Evolutionary conservation across 2,797 vertebrate genomes (phyloP).

Genomic region (Urophycis tenuis): DNA sequence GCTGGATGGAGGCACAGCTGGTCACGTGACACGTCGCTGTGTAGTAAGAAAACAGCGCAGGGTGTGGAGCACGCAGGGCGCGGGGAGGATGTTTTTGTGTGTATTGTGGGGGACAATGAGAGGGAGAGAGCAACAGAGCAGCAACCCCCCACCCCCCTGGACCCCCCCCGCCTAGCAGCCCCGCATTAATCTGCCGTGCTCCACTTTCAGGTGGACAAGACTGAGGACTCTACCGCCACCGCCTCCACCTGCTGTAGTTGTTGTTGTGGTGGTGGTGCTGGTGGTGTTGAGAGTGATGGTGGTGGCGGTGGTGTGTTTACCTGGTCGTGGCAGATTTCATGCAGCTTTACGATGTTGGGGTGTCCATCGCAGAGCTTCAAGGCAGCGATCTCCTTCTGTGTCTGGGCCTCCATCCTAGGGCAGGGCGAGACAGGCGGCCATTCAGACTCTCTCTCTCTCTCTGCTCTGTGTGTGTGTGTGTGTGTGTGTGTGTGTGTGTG

Average conservation of each 20-base stretch:
- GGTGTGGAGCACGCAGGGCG: conserved; percentile 34
- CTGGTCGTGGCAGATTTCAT: conserved; percentile 97
- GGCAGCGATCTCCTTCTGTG: conserved; percentile 91
- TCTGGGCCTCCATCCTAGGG: conserved; percentile 93
- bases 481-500: too few relatives aligned
- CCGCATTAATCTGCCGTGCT: conserved; percentile 54
- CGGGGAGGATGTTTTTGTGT: conserved; percentile 35
- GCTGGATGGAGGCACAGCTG: conserved; percentile 40
- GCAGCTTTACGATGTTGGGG: conserved; percentile 92
- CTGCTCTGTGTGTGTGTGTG: too few relatives aligned
- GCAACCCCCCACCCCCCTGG: conserved; percentile 17
- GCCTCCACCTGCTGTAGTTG: background rate
- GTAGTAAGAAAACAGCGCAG: too few relatives aligned
- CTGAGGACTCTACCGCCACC: conserved; percentile 14
- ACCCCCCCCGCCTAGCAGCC: conserved; percentile 40
- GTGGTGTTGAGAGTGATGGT: too few relatives aligned
- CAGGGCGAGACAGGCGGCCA: conserved; percentile 15
- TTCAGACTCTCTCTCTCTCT: background rate
- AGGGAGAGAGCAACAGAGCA: conserved; percentile 25
- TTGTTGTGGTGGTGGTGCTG: background rate
- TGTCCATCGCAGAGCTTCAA: conserved; percentile 94
- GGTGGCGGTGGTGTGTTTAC: conserved; percentile 51
- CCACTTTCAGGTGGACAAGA: conserved; percentile 59
- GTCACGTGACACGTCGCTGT: too few relatives aligned
- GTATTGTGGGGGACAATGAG: conserved; percentile 19